Conservation (phyloP, 2,888 invertebrate species). For the Rhagium mordax region DNA sequence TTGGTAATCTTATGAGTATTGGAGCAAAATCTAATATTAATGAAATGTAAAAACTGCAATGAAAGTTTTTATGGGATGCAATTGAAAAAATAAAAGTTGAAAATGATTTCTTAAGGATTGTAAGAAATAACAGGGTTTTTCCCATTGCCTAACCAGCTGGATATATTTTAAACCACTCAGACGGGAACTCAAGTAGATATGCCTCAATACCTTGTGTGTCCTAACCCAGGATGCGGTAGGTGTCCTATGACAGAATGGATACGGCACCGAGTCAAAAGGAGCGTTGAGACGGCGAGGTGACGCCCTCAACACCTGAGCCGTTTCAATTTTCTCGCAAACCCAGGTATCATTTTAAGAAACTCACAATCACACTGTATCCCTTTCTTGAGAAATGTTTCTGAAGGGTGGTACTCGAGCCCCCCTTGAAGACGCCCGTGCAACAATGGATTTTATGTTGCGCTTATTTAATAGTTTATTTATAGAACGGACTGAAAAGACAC, state of each 20-base stretch:
- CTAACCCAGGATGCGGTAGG: conserved; percentile 6
- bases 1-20: too few relatives aligned
- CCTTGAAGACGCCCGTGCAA: not conserved
- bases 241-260: conserved; percentile 16
- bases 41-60: too few relatives aligned
- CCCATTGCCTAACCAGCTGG: not conserved
- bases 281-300: not conserved
- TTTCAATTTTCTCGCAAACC: not conserved
- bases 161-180: conserved; percentile 6
- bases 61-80: too few relatives aligned
- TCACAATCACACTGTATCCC: conserved; percentile 8
- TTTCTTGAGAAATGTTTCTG: not conserved
- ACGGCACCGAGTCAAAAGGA: not conserved
- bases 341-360: conserved; percentile 17
- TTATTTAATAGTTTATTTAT: conserved; percentile 3
- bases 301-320: conserved; percentile 16
- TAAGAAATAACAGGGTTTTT: too few relatives aligned
- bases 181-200: conserved; percentile 1
- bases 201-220: not conserved
- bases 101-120: too few relatives aligned
- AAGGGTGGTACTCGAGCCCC: not conserved
- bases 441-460: not conserved
- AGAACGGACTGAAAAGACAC: not conserved
- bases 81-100: too few relatives aligned
- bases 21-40: too few relatives aligned